Base-by-base conservation (phyloP, 2,113 vertebrate genomes). In the Dermatemys mawii region DNA sequence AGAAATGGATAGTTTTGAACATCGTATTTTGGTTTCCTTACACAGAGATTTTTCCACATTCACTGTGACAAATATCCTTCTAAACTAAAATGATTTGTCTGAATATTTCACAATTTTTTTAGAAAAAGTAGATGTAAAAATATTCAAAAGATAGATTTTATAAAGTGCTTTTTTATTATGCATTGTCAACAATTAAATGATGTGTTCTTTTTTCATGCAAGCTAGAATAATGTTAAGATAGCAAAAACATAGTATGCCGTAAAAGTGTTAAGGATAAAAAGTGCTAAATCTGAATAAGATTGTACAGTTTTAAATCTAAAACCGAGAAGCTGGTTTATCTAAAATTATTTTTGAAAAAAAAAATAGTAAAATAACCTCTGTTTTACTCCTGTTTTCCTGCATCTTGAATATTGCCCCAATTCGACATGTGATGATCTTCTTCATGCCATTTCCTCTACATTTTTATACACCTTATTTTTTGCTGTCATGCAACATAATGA, bases 101-200 rank as follows among this genome's bases (percentile, higher is more conserved):
- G 49, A 81, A 92, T 17, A 92, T 90, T 95, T 97, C n/a, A 94
- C 13, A 27, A 88, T 38, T 41, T 3, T 89, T 89, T 93, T 83
- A 81, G 54, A 48, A 81, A 91, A 97, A 90, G 51, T 2, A 1
- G 80, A 83, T 89, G 5, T 86, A 92, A 94, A 87, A 85, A 96
- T 89, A 38, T 14, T 84, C 35, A 81, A 86, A 91, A 88, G 83
- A 8, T 67, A 79, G 57, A 96, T 94, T 96, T 95, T 89, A 38
- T 88, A 96, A 97, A 96, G 86, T 92, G 83, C 41, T 94, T 94
- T 81, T 97, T 98, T 98, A 97, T 97, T 98, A 93, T 85, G 78
- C 78, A 49, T 96, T 94, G 38, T 94, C 88, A 97, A 91, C 83
- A 96, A 54, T 95, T 95, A 90, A 95, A 92, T 84, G 60, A 88